phyloP scores from a whole-genome alignment of 2,888 invertebrate genomes.

The Ormyrus thymus region DNA sequence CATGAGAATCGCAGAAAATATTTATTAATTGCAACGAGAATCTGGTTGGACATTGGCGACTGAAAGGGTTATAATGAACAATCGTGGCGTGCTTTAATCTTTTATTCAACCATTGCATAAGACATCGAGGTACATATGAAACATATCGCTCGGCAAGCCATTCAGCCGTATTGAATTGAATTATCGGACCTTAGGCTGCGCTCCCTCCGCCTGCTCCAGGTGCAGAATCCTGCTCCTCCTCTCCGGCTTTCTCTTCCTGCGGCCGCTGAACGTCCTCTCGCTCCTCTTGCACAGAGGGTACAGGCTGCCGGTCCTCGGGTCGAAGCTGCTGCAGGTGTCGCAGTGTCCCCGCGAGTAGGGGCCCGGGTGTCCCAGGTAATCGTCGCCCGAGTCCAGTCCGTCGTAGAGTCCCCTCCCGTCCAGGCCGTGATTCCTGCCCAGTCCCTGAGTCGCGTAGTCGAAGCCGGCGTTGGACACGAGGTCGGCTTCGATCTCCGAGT shows the following conservation, averaged over 20 bases:
- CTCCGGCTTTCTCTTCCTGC: conserved; percentile 14
- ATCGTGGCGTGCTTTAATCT: neutral
- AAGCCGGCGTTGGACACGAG: conserved; percentile 37
- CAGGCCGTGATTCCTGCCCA: too few relatives aligned
- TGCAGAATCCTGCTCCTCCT: conserved; percentile 22
- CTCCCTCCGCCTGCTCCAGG: neutral
- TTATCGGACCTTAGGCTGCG: conserved; percentile 40
- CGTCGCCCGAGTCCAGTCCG: conserved; percentile 19
- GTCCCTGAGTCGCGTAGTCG: conserved; percentile 15
- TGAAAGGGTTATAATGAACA: conserved; percentile 49
- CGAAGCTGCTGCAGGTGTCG: conserved; percentile 39
- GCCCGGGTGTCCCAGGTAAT: conserved; percentile 17
- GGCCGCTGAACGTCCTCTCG: neutral
- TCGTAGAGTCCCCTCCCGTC: neutral
- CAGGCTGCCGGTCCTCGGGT: neutral
- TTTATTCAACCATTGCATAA: conserved; percentile 42
- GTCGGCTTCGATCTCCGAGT: neutral
- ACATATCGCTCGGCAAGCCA: too few relatives aligned
- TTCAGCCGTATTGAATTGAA: neutral
- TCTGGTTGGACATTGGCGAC: conserved; percentile 21
- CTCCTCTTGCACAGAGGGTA: conserved; percentile 45
- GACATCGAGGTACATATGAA: neutral
- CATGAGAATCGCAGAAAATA: neutral
- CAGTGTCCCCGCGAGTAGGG: conserved; percentile 28
- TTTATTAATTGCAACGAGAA: neutral